Percentiles rank a stretch among this genome's conserved stretches.
Conservation (phyloP, 2,888 invertebrate species). For the Drosophila suboccidentalis region DNA sequence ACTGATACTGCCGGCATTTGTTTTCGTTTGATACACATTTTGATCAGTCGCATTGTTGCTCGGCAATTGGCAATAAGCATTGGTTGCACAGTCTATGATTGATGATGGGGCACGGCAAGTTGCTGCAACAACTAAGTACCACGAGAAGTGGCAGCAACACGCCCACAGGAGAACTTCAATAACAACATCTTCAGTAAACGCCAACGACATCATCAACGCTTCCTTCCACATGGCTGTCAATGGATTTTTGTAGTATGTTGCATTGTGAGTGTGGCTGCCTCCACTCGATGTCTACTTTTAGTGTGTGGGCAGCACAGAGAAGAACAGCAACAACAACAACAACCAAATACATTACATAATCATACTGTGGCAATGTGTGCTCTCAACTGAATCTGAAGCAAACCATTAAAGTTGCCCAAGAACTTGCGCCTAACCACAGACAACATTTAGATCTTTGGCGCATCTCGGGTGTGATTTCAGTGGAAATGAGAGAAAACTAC, state of each 20-base stretch:
- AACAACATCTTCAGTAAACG: conserved; percentile 34
- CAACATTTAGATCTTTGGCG: conserved; percentile 36
- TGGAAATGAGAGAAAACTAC: conserved; percentile 30
- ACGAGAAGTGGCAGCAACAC: conserved; percentile 27
- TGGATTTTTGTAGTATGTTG: conserved; percentile 10
- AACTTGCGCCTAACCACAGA: conserved; percentile 56
- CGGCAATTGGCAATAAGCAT: conserved; percentile 34
- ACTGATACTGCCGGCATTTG: conserved; percentile 40
- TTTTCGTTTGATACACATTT: conserved; percentile 8
- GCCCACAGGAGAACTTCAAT: conserved; percentile 27
- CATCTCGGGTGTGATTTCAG: conserved; percentile 64
- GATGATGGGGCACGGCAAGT: conserved; percentile 40
- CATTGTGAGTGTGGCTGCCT: conserved; percentile 23
- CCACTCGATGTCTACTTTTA: conserved; percentile 24
- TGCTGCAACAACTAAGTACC: conserved; percentile 11
- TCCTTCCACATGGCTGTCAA: conserved; percentile 51
- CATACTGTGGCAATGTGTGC: conserved; percentile 27
- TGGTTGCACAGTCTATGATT: conserved; percentile 37
- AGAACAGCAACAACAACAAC: conserved; percentile 11
- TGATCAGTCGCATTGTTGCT: conserved; percentile 18
- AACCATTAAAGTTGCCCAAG: conserved; percentile 46
- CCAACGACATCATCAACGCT: conserved; percentile 41
- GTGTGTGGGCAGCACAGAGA: conserved; percentile 56
- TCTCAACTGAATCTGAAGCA: not conserved
- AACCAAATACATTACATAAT: conserved; percentile 63